Base-by-base conservation (phyloP, 2,888 invertebrate genomes). In the Willowsia nigromaculata region DNA sequence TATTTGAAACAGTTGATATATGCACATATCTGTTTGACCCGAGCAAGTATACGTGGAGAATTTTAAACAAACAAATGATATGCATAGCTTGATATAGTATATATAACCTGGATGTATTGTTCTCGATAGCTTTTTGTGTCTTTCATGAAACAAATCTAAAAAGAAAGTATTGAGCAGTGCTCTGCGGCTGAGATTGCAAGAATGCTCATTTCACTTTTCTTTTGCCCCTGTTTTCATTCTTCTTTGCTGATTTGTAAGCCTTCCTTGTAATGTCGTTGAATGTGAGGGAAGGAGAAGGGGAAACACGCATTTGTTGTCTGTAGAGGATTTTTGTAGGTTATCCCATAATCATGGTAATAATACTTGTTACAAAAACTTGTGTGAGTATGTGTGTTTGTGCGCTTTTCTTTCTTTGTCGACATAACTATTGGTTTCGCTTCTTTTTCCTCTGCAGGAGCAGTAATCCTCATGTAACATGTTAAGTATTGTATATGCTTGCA, bases 291-390 rank as follows among this genome's bases (percentile, higher is more conserved):
- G 37, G 15, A 68, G 18, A 18, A 22, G 11, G 37, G 33, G 37
- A 62, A 62, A 62, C 15, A 71, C 40, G 71, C 25, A 71, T 43
- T 74, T 74, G 74, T 40, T 81, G 25, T 81, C 81, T 81, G 81
- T 62, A 40, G 56, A 56, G 78, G 47, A 74, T 74, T 74, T 78
- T 78, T 78, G 47, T 62, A 62, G 81, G 81, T 82, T 82, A 82
- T 82, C 82, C 82, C 43, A 84, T 84, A 84, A 84, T 84, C 71
- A 84, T 37, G 84, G 40, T 71, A 84, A 71, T 84, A 84, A 84
- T 84, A 74, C 71, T 84, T 65, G 47, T 78, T 78, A 78, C 30
- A 50, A 53, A 25, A 22, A 25, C n/a, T 22, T 33, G 53, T 22
- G 25, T 78, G 53, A 30, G 22, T 33, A 53, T 22, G 25, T 78